Conservation (phyloP, 2,113 vertebrate genomes). For the Zosterops pallidus region DNA sequence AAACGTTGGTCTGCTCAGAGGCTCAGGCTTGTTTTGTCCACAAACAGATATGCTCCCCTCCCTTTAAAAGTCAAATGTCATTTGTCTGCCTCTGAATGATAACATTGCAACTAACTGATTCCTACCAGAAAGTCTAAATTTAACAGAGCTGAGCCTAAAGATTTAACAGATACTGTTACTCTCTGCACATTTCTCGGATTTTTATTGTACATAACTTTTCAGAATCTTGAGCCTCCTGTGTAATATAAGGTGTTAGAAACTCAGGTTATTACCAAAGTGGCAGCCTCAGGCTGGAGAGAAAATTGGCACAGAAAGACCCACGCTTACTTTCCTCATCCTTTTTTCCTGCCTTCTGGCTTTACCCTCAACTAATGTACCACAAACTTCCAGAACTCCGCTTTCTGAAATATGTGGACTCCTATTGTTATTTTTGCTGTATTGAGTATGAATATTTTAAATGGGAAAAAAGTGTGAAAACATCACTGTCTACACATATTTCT, state of each 20-base stretch:
- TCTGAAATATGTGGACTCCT: neutral
- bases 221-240: slow-evolving; percentile 44
- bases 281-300: slow-evolving; percentile 56
- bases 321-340: neutral
- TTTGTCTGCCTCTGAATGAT: neutral
- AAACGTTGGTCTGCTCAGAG: neutral
- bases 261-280: slow-evolving; percentile 56
- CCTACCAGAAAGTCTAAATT: neutral
- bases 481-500: neutral
- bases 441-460: neutral
- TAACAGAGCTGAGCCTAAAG: neutral
- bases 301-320: slow-evolving; percentile 47
- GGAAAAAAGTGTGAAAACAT: neutral
- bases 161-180: neutral
- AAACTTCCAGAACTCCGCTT: neutral
- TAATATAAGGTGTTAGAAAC: slow-evolving; percentile 55
- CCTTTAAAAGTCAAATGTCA: neutral
- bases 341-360: slow-evolving; percentile 11
- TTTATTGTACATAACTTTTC: slow-evolving; percentile 57
- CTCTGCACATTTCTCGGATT: slow-evolving; percentile 12
- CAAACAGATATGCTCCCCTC: neutral
- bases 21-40: neutral
- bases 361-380: neutral
- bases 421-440: neutral
- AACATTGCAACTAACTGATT: neutral